phyloP scores from a whole-genome alignment of 2,113 vertebrate species.

The Calidris pugnax region DNA sequence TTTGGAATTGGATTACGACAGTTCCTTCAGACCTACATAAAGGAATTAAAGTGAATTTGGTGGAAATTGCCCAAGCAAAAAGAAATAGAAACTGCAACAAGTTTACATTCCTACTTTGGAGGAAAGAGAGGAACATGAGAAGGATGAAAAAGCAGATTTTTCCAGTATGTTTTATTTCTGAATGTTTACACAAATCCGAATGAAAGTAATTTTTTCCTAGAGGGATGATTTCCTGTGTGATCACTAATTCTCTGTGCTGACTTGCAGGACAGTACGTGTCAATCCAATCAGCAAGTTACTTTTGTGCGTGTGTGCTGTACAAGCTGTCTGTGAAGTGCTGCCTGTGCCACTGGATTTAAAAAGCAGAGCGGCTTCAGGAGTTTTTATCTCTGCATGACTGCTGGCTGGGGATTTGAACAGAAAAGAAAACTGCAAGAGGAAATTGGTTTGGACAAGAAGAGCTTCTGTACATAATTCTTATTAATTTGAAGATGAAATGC shows the following conservation, averaged over 20 bases:
- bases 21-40: background rate
- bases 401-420: slow-evolving; percentile 43
- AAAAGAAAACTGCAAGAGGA: slow-evolving; percentile 42
- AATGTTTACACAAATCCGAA: background rate
- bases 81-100: background rate
- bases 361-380: slow-evolving; percentile 42
- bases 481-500: slow-evolving; percentile 52
- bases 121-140: background rate
- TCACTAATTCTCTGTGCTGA: slow-evolving; percentile 39
- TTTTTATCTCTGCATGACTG: slow-evolving; percentile 53
- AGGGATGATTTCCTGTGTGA: slow-evolving; percentile 53
- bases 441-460: slow-evolving; percentile 52
- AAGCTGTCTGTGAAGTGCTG: slow-evolving; percentile 35
- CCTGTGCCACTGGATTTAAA: slow-evolving; percentile 44
- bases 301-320: background rate
- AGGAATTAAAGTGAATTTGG: background rate
- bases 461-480: slow-evolving; percentile 63
- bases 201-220: slow-evolving; percentile 13
- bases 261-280: slow-evolving; percentile 52
- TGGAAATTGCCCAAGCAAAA: background rate
- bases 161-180: background rate
- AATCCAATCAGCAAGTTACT: slow-evolving; percentile 41
- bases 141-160: background rate
- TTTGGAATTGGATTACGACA: background rate
- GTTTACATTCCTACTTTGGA: background rate